A percentile compares a stretch with the other conserved stretches of the same genome.
phyloP scores from a whole-genome alignment of 2,888 invertebrate species.

The Thereva unica region DNA sequence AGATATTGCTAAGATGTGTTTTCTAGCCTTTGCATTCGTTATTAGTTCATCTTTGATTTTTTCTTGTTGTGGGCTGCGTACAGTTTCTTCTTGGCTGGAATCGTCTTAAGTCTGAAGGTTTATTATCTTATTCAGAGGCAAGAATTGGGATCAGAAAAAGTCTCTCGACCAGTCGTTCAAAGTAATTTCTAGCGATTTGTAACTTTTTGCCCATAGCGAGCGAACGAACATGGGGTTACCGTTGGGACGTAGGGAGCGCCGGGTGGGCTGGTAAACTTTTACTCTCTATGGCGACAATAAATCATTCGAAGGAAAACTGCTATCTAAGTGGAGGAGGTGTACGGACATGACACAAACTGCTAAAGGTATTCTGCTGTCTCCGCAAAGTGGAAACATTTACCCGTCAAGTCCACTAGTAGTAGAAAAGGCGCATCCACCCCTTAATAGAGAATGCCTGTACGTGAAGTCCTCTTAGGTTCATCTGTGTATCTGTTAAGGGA shows the following conservation, averaged over 20 bases:
- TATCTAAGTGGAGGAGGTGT: constrained; percentile 10
- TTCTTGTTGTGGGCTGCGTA: constrained; percentile 21
- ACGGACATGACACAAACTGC: constrained; percentile 39
- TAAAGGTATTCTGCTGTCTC: constrained; percentile 42
- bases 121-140: constrained; percentile 27
- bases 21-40: background rate
- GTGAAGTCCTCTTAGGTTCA: constrained; percentile 31
- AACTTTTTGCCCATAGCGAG: constrained; percentile 35
- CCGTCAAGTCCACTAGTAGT: constrained; percentile 37
- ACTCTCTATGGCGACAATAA: constrained; percentile 42
- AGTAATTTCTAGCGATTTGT: constrained; percentile 42
- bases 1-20: too few relatives aligned
- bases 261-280: constrained; percentile 37
- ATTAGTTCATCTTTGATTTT: constrained; percentile 29
- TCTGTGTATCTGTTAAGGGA: constrained; percentile 27
- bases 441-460: constrained; percentile 35
- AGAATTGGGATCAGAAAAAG: constrained; percentile 15
- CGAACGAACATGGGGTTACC: background rate
- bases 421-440: constrained; percentile 34
- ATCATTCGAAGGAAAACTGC: constrained; percentile 40
- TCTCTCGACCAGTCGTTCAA: constrained; percentile 38
- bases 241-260: constrained; percentile 2
- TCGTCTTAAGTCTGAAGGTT: constrained; percentile 14
- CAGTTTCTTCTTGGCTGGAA: constrained; percentile 6
- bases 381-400: constrained; percentile 42